These are phyloP conservation scores for Scelioninae gen. 1 DNA, from an alignment of 2,888 invertebrate species.

Conservation along the genomic window DNA sequence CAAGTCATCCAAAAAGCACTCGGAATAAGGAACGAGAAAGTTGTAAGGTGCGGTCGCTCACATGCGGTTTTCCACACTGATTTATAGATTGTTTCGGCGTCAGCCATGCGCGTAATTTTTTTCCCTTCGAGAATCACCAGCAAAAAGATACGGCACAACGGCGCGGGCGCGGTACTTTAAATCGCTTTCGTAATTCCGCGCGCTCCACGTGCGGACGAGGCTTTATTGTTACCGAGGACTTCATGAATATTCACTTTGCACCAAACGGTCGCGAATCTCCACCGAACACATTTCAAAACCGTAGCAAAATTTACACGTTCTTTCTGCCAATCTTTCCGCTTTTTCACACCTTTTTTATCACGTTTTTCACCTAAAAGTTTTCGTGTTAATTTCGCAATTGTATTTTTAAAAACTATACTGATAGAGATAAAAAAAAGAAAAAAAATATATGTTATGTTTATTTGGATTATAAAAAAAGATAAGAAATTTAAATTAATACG, in stretches of 20 bases:
- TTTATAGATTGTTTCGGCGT: slow-evolving; percentile 37
- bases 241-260: slow-evolving; percentile 79
- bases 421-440: too few relatives aligned
- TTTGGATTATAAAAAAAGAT: too few relatives aligned
- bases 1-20: slow-evolving; percentile 11
- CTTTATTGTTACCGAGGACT: slow-evolving; percentile 71
- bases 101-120: slow-evolving; percentile 46
- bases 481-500: too few relatives aligned
- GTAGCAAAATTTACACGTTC: slow-evolving; percentile 43
- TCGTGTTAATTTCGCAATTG: slow-evolving; percentile 3
- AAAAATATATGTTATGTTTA: too few relatives aligned
- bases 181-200: slow-evolving; percentile 46
- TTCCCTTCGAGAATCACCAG: slow-evolving; percentile 8
- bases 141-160: slow-evolving; percentile 14
- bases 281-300: slow-evolving; percentile 53
- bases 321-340: slow-evolving; percentile 17
- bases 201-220: slow-evolving; percentile 66
- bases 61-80: slow-evolving; percentile 23
- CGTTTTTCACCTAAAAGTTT: slow-evolving; percentile 8
- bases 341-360: background rate
- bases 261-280: slow-evolving; percentile 70
- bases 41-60: slow-evolving; percentile 9
- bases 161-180: slow-evolving; percentile 26
- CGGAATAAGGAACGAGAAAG: slow-evolving; percentile 15
- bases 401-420: background rate